Evolutionary conservation across 2,797 vertebrate genomes (phyloP), one percentile per base, ranked within the genome.

Genomic region (Halcyon badia): DNA sequence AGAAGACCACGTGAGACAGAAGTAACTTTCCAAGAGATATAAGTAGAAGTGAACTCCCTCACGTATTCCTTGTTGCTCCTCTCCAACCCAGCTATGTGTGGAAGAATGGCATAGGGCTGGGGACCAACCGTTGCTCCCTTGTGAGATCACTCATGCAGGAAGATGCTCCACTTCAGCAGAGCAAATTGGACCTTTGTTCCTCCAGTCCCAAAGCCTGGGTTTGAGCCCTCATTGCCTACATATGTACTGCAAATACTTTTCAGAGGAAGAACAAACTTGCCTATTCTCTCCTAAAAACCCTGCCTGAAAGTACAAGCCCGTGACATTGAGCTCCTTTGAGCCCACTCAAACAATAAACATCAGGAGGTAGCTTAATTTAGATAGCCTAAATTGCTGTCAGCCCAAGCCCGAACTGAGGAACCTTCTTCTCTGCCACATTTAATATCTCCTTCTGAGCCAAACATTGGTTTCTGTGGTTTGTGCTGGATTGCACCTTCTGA

Each of bases 321-420:
- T 46, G 83, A 28, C 44, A 35, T 0, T 16, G 39, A 58, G 20
- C 13, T 87, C 11, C 35, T 83, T 84, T 3, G 3, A 84, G 61
- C 11, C 30, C 35, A 72, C 25, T 49, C 35, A 80, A 78, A 89
- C 68, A 93, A 87, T 35, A 54, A 72, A 26, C 7, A 8, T 11
- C 31, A 85, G 42, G 14, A 88, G 62, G 51, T 60, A 25, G 64
- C 18, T 83, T 87, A 35, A 73, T 95, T 76, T 89, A 84, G 48
- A 48, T 11, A 39, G 39, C 22, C 42, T 42, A 77, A 87, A 85
- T 52, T 57, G 39, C 61, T 2, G 1, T 57, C 56, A 88, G 82
- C 15, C 18, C 12, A 42, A 90, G 31, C 6, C 35, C 90, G 41
- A 95, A 83, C 58, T 90, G 71, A 91, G 66, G 78, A 87, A 83